phyloP scores from a whole-genome alignment of 2,113 vertebrate genomes.

The Paratilapia polleni region DNA sequence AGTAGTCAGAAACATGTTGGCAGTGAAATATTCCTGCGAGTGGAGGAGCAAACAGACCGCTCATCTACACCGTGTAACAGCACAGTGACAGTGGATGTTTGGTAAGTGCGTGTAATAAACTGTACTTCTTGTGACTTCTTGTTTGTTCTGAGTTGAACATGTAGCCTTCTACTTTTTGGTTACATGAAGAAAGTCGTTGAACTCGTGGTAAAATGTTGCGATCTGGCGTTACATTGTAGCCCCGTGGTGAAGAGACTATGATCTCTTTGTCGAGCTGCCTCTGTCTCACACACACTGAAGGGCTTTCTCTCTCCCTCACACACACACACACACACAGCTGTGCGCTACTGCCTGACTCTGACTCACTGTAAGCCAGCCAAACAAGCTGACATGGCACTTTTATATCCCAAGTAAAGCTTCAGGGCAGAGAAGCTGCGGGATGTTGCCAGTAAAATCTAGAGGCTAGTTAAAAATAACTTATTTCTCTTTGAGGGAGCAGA shows the following conservation, averaged over 20 bases:
- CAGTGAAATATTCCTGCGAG: neutral
- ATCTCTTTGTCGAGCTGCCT: conserved; percentile 48
- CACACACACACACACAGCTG: conserved; percentile 23
- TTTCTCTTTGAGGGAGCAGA: conserved; percentile 6
- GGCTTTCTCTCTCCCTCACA: conserved; percentile 42
- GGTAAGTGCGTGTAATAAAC: conserved; percentile 50
- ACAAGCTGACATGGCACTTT: conserved; percentile 67
- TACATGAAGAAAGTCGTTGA: neutral
- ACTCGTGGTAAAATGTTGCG: neutral
- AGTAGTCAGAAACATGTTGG: conserved; percentile 67
- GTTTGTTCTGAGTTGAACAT: neutral
- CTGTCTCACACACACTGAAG: conserved; percentile 37
- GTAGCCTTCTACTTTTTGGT: neutral
- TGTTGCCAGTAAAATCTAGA: conserved; percentile 36
- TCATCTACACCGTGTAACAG: neutral
- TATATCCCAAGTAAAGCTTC: conserved; percentile 55
- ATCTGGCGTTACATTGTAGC: neutral
- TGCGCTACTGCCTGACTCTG: conserved; percentile 49
- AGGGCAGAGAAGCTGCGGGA: conserved; percentile 22
- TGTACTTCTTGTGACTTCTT: neutral
- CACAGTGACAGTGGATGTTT: conserved; percentile 23
- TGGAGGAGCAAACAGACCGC: neutral
- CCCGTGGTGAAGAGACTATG: conserved; percentile 38
- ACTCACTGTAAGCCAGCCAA: conserved; percentile 59
- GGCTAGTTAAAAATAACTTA: conserved; percentile 33